Evolutionary conservation across 1,140 invertebrate species (phyloP), one percentile per base, ranked within the genome.

Genomic region (Sitophilus oryzae): DNA sequence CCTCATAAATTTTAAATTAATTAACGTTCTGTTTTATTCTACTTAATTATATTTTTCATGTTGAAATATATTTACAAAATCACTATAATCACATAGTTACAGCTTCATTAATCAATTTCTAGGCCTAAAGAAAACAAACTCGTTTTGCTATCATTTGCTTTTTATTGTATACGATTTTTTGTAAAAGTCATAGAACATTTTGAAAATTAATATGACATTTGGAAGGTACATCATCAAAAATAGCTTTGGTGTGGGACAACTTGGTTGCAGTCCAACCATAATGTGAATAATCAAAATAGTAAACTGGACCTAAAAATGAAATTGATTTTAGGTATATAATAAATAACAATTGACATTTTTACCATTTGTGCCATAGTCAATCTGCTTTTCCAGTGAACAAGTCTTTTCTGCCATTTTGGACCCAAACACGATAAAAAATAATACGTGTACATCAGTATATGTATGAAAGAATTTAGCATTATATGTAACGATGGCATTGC

Each of bases 121-220:
- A n/a, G n/a, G n/a, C n/a, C n/a, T n/a, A n/a, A n/a, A n/a, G n/a
- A n/a, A n/a, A n/a, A n/a, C n/a, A n/a, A n/a, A n/a, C n/a, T n/a
- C n/a, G n/a, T n/a, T n/a, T n/a, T n/a, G n/a, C n/a, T n/a, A 10
- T 38, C 34, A 45, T 52, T 56, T 49, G 30, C 3, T 42, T 25
- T 53, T 6, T 73, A 72, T 61, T 68, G 46, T 59, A 59, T 84
- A 84, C 8, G 75, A 69, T 42, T 74, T 77, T 42, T 69, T 74
- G 61, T 82, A 87, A 69, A 86, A 87, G 45, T 84, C 75, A 55
- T 79, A 81, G 65, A 88, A 88, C 70, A 86, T 77, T 65, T 83
- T 82, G 59, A 84, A 84, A 46, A 86, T 78, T 41, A 83, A 65
- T 35, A 75, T 34, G 1, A 86, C 74, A 65, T 85, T 82, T 15